A percentile compares a stretch with the other conserved stretches of the same genome.
phyloP scores from a whole-genome alignment of 2,113 vertebrate species.

The Rhinoptilus africanus region DNA sequence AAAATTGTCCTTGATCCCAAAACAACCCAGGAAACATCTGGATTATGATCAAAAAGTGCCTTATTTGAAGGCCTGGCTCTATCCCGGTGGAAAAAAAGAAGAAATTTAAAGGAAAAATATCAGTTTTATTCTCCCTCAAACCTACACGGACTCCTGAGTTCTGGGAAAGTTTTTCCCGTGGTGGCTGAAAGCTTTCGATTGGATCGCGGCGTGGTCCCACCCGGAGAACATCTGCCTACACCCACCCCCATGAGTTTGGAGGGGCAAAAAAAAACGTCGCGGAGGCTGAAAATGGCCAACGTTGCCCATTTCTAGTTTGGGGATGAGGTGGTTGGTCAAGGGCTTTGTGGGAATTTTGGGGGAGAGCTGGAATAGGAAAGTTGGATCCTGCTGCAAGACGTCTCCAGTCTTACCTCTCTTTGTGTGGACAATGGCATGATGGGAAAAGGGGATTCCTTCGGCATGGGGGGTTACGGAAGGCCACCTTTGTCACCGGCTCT shows the following conservation, averaged over 20 bases:
- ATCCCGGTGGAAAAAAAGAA: background rate
- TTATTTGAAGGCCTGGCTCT: no score
- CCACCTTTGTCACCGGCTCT: no score
- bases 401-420: background rate
- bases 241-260: no score
- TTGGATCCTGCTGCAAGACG: no score
- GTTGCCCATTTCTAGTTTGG: background rate
- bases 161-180: background rate
- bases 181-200: background rate
- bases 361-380: no score
- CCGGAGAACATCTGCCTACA: background rate
- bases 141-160: no score
- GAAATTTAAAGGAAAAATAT: no score
- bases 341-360: background rate
- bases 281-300: no score
- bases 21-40: background rate
- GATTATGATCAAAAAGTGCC: no score
- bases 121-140: background rate
- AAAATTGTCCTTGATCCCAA: background rate
- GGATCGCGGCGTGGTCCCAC: no score
- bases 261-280: background rate
- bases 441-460: background rate
- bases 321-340: rapidly evolving
- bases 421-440: background rate
- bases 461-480: background rate